These are phyloP conservation scores for Drosophila falleni DNA, from an alignment of 2,888 invertebrate genomes.

Conservation along the genomic window DNA sequence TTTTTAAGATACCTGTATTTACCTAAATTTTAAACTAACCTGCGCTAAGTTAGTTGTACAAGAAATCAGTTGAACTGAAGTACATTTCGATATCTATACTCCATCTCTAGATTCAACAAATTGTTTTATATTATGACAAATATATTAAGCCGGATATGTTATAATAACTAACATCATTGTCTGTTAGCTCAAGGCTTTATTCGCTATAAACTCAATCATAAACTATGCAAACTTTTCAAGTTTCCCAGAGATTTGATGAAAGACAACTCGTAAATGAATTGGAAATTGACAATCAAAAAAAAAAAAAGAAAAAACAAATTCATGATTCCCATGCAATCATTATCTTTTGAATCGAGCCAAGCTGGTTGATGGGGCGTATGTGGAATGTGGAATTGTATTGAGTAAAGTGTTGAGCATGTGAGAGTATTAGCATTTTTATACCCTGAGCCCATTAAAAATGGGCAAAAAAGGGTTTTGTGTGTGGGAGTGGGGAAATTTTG, in stretches of 20 bases:
- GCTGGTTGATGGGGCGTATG: slow-evolving; percentile 23
- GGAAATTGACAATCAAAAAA: slow-evolving; percentile 41
- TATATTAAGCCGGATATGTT: slow-evolving; percentile 18
- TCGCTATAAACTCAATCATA: slow-evolving; percentile 7
- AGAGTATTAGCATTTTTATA: slow-evolving; percentile 27
- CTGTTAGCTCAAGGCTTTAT: slow-evolving; percentile 17
- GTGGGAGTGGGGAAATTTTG: no score
- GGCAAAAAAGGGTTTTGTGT: no score
- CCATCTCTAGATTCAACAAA: neutral
- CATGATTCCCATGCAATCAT: slow-evolving; percentile 53
- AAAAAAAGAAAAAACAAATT: slow-evolving; percentile 16
- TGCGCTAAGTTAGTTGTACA: neutral
- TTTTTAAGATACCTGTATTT: no score
- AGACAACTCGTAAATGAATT: slow-evolving; percentile 34
- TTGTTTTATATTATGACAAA: neutral
- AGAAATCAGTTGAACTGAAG: neutral
- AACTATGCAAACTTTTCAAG: neutral
- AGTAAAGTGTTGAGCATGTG: slow-evolving; percentile 5
- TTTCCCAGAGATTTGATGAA: neutral
- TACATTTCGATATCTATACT: neutral
- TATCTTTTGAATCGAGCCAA: slow-evolving; percentile 22
- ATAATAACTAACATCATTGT: slow-evolving; percentile 13
- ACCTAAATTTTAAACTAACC: neutral
- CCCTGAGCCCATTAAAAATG: no score
- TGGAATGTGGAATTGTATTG: slow-evolving; percentile 19